phyloP scores from a whole-genome alignment of 2,888 invertebrate species.

The Boloria selene region DNA sequence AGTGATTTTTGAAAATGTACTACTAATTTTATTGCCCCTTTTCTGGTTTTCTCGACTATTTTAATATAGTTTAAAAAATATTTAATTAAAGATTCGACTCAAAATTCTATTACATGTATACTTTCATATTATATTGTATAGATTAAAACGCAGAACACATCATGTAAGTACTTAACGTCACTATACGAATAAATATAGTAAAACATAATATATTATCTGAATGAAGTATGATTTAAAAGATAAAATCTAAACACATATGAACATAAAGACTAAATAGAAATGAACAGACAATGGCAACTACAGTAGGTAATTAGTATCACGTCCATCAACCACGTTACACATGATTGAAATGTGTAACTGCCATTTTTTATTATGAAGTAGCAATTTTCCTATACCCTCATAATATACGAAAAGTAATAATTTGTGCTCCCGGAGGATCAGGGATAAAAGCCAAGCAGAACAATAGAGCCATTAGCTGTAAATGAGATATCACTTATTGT shows the following conservation, averaged over 20 bases:
- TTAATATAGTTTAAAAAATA: no score
- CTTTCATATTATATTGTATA: no score
- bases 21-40: conserved; percentile 30
- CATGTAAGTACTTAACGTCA: no score
- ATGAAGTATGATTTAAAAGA: conserved; percentile 9
- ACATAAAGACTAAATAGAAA: conserved; percentile 8
- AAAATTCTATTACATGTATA: no score
- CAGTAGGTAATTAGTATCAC: conserved; percentile 21
- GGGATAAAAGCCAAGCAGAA: conserved; percentile 35
- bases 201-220: neutral
- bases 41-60: neutral
- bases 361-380: conserved; percentile 22
- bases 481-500: conserved; percentile 45
- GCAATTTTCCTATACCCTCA: conserved; percentile 20
- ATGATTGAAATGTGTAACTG: conserved; percentile 16
- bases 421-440: conserved; percentile 31
- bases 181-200: no score
- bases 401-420: conserved; percentile 29
- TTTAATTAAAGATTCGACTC: no score
- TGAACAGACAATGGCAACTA: conserved; percentile 20
- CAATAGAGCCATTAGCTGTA: conserved; percentile 43
- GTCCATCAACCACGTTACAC: conserved; percentile 20
- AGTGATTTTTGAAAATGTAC: conserved; percentile 44
- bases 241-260: conserved; percentile 15
- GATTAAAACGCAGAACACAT: no score